Evolutionary conservation across 2,113 vertebrate species (phyloP), one percentile per base, ranked within the genome.

Genomic region (Thunnus thynnus): DNA sequence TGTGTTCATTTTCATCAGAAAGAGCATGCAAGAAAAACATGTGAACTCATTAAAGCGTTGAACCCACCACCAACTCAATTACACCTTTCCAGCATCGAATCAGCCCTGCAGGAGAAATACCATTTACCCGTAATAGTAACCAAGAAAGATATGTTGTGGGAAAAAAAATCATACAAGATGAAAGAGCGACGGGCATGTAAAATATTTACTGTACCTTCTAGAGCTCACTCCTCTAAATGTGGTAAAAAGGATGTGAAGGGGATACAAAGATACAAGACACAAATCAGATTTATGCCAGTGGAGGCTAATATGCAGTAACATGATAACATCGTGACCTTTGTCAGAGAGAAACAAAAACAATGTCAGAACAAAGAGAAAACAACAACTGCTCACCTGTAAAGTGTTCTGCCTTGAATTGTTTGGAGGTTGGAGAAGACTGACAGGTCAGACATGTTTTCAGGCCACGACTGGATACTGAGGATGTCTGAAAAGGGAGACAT

Each of bases 361-460:
- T 9, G 27, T 62, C 32, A 55, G 2, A 46, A 54, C 3, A 62
- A 66, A 70, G 20, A 10, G 17, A 20, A 64, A 44, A 60, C 27
- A 50, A 41, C 8, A 22, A 18, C 1, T 18, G 16, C 94, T 96
- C 87, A 99, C 98, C 94, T 97, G 93, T 96, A 96, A 2, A 96
- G 95, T 14, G 89, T 95, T 89, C 97, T 94, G 61, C 98, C 97
- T 64, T 97, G 96, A 74, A 99, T 98, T 62, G 96, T 97, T 48
- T 96, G 93, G 6, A 99, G 95, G 87, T 97, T 99, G 89, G 97
- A 97, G 92, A 99, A 99, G 83, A 99, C 96, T 1, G 97, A 98
- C 90, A 99, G 96, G 92, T 98, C 95, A 18, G 96, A 89, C 96
- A 98, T 94, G 90, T 94, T 96, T 75, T 94, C 88, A 61, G 98